A percentile compares a stretch with the other conserved stretches of the same genome.
phyloP scores from a whole-genome alignment of 2,797 vertebrate genomes.

The Chloroceryle amazona region DNA sequence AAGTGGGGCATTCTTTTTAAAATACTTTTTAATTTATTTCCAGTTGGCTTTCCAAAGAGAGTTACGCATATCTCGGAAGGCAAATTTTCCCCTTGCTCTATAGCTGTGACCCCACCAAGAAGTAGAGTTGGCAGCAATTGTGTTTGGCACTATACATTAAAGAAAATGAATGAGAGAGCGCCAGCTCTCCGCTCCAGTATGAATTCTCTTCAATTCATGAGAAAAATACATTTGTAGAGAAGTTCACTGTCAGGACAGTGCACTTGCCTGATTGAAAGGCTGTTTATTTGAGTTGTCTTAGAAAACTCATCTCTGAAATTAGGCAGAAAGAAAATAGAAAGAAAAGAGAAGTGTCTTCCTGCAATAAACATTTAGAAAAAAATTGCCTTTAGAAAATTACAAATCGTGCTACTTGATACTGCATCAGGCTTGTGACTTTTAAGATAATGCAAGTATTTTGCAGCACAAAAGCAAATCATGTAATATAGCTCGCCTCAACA shows the following conservation, averaged over 20 bases:
- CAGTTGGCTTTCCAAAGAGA: constrained; percentile 13
- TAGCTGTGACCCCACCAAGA: constrained; percentile 30
- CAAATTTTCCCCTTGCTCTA: constrained; percentile 4
- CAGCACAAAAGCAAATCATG: constrained; percentile 82
- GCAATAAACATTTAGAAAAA: constrained; percentile 79
- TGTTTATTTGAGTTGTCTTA: constrained; percentile 67
- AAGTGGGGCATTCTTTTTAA: constrained; percentile 1
- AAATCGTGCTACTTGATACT: constrained; percentile 76
- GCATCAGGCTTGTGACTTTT: constrained; percentile 80
- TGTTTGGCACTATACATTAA: constrained; percentile 43
- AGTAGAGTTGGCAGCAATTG: constrained; percentile 19
- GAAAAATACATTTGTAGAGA: constrained; percentile 50
- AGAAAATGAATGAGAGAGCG: constrained; percentile 50
- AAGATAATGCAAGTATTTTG: constrained; percentile 81
- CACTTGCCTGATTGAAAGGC: constrained; percentile 64
- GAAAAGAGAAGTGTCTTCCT: constrained; percentile 65
- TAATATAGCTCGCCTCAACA: constrained; percentile 82
- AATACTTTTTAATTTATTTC: constrained; percentile 37
- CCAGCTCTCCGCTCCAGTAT: constrained; percentile 14
- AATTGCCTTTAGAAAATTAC: constrained; percentile 77
- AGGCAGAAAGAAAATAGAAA: constrained; percentile 59
- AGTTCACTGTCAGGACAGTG: constrained; percentile 55
- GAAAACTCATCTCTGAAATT: constrained; percentile 73
- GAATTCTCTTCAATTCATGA: constrained; percentile 19
- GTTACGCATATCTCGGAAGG: background rate